Evolutionary conservation across 2,797 vertebrate genomes (phyloP).

Genomic region (Hydrolagus colliei): DNA sequence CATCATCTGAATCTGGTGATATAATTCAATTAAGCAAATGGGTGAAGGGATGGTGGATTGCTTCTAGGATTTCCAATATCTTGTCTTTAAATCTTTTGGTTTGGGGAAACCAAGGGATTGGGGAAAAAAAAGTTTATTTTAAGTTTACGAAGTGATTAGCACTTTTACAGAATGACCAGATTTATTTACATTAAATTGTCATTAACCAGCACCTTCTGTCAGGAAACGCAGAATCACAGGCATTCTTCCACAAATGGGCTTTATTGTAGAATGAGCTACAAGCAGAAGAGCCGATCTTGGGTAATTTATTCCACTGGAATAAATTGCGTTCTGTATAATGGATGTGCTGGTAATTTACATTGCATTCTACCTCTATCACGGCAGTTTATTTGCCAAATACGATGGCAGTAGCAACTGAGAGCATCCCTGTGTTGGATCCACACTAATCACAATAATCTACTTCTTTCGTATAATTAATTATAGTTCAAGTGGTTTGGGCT

Average conservation of each 20-base stretch:
- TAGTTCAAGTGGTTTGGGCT: not conserved
- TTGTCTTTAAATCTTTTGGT: no score
- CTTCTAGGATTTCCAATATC: no score
- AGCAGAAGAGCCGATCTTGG: not conserved
- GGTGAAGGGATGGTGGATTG: no score
- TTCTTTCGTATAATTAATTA: not conserved
- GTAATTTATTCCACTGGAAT: constrained; percentile 34
- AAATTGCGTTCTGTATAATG: constrained; percentile 33
- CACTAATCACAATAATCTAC: not conserved
- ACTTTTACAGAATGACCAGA: not conserved
- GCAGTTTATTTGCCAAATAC: not conserved
- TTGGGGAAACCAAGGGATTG: no score
- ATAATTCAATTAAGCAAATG: no score
- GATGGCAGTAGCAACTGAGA: not conserved
- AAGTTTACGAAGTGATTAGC: no score
- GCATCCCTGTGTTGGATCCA: not conserved
- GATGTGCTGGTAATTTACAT: not conserved
- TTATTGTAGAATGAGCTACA: not conserved
- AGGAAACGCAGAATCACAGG: not conserved
- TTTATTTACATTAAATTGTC: not conserved
- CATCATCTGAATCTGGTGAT: no score
- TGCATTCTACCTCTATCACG: not conserved
- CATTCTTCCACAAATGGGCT: not conserved
- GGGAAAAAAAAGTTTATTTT: no score
- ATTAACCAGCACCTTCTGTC: not conserved